Percentiles rank a stretch among this genome's conserved stretches.
phyloP scores from a whole-genome alignment of 2,888 invertebrate genomes.

The Elmis aenea region DNA sequence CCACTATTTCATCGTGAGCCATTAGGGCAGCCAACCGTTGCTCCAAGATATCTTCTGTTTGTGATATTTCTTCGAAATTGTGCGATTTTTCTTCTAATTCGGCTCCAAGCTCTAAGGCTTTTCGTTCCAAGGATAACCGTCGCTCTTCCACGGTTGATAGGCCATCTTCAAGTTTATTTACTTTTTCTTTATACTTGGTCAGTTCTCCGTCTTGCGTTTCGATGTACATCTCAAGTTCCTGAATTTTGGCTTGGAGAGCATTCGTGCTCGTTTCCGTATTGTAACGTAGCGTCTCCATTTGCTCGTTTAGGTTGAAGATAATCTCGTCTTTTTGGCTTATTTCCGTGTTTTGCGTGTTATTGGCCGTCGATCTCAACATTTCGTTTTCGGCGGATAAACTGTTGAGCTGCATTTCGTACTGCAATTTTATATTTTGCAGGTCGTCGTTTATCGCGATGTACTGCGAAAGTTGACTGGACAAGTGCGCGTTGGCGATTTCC shows the following conservation, averaged over 20 bases:
- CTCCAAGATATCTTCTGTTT: slow-evolving; percentile 59
- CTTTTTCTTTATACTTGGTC: slow-evolving; percentile 58
- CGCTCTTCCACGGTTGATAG: slow-evolving; percentile 58
- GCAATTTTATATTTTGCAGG: slow-evolving; percentile 19
- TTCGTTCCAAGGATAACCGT: slow-evolving; percentile 56
- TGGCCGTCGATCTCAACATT: slow-evolving; percentile 20
- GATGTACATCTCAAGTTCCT: slow-evolving; percentile 68
- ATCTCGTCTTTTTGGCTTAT: slow-evolving; percentile 24
- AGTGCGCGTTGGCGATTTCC: slow-evolving; percentile 32
- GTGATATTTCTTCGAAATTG: slow-evolving; percentile 52
- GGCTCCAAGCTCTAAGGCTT: slow-evolving; percentile 57
- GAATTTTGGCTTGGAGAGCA: slow-evolving; percentile 61
- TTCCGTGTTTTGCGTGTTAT: slow-evolving; percentile 19
- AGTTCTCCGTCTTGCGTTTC: slow-evolving; percentile 68
- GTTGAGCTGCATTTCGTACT: slow-evolving; percentile 23
- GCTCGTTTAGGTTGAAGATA: slow-evolving; percentile 41
- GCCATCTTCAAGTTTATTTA: slow-evolving; percentile 62
- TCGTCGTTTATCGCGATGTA: slow-evolving; percentile 20
- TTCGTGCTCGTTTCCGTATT: slow-evolving; percentile 44
- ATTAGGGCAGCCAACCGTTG: slow-evolving; percentile 58
- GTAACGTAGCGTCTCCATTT: slow-evolving; percentile 40
- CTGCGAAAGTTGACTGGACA: slow-evolving; percentile 13
- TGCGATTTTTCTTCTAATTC: slow-evolving; percentile 55
- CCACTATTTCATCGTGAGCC: slow-evolving; percentile 59
- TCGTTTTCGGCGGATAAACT: slow-evolving; percentile 23